Conservation (phyloP, 2,113 vertebrate genomes). For the Malurus elegans region DNA sequence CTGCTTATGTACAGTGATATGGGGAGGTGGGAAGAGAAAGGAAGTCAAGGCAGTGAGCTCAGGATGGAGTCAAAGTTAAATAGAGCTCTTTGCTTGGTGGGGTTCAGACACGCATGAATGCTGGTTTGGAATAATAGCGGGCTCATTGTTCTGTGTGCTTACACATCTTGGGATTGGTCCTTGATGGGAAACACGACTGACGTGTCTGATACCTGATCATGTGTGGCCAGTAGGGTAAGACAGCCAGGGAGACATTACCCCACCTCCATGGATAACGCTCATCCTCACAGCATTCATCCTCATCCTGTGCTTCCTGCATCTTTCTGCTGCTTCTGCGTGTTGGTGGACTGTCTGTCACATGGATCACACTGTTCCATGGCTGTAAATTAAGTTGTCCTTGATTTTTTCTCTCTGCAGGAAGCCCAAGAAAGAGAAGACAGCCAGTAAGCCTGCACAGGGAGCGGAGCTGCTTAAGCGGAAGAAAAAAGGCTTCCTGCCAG, state of each 20-base stretch:
- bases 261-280: fast-evolving
- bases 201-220: not conserved
- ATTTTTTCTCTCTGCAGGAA: conserved; percentile 70
- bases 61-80: not conserved
- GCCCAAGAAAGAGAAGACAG: conserved; percentile 81
- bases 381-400: not conserved
- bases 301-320: not conserved
- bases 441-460: not conserved
- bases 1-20: not conserved
- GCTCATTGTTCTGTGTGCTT: not conserved
- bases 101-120: not conserved
- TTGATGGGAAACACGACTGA: not conserved
- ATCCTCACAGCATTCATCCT: not conserved
- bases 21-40: not conserved
- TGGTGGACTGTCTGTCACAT: fast-evolving
- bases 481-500: conserved; percentile 92
- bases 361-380: not conserved
- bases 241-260: not conserved
- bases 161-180: not conserved
- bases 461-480: conserved; percentile 60
- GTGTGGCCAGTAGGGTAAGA: not conserved
- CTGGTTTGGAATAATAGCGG: not conserved
- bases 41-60: not conserved
- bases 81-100: not conserved
- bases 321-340: not conserved